These are phyloP conservation scores for Halotydeus destructor DNA, from an alignment of 1,140 invertebrate genomes.

Conservation along the genomic window DNA sequence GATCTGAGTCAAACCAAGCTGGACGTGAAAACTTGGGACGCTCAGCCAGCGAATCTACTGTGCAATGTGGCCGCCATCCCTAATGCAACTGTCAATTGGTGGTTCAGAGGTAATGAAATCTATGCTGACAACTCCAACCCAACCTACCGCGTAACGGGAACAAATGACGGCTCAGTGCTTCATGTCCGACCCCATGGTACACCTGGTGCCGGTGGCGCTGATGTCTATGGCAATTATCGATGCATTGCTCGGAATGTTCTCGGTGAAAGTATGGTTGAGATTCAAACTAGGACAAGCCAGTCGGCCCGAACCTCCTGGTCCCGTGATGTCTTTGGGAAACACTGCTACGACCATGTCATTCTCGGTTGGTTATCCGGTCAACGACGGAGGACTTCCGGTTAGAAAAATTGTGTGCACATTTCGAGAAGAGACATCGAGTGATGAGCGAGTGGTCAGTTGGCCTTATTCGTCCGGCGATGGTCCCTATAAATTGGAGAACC, in stretches of 20 bases:
- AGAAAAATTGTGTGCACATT: conserved; percentile 47
- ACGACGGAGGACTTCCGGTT: conserved; percentile 48
- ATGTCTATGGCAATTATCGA: conserved; percentile 51
- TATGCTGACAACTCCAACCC: conserved; percentile 23
- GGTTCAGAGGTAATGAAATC: conserved; percentile 26
- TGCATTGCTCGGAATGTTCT: conserved; percentile 56
- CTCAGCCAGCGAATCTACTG: conserved; percentile 53
- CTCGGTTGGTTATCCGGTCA: conserved; percentile 42
- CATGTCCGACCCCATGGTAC: not conserved
- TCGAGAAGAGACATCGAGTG: conserved; percentile 35
- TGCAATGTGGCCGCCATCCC: conserved; percentile 74
- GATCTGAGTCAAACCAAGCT: conserved; percentile 9
- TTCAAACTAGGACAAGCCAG: conserved; percentile 49
- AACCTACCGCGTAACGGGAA: conserved; percentile 34
- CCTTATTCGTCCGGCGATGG: conserved; percentile 17
- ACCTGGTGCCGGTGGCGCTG: conserved; percentile 12
- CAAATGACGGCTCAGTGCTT: not conserved
- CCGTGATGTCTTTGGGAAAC: conserved; percentile 9
- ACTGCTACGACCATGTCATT: conserved; percentile 60
- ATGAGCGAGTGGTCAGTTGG: conserved; percentile 38
- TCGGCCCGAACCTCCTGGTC: conserved; percentile 11
- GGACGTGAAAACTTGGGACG: conserved; percentile 50
- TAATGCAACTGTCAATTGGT: conserved; percentile 74
- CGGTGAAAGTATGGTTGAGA: conserved; percentile 39
- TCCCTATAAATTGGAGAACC: conserved; percentile 21